Base-by-base conservation (phyloP, 2,797 vertebrate species). In the Cichlasoma orientale region DNA sequence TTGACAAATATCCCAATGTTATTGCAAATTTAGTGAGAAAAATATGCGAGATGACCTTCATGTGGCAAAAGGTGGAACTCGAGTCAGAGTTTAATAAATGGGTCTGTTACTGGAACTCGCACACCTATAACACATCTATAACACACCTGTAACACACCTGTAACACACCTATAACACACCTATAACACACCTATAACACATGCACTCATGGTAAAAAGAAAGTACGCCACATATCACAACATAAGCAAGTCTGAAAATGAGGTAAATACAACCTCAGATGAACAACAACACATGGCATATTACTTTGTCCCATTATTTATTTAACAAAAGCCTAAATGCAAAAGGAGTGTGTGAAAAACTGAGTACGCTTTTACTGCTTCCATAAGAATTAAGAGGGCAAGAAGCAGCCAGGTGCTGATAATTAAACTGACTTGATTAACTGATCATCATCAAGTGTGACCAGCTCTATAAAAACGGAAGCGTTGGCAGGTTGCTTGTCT, bases 251-350 rank as follows among this genome's bases (percentile, higher is more conserved):
- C 2, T 61, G 7, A 61, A 61, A 23, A 41, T 61, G 1, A 61
- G 36, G 36, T 61, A 41, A 23, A 61, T 13, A 23, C 21, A 41
- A 4, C n/a, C 36, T 16, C 36, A 16, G 14, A 61, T 23, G 33
- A 41, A 61, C 13, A 41, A 1, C 1, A 61, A 61, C 23, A 16
- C 5, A 13, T 36, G 3, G 7, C 23, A 61, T 61, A 41, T 18
- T 41, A 41, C 0, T 0, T 41, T 41, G 58, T 23, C 23, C 38
- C 0, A 41, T 41, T 23, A 14, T 41, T 41, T 63, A 44, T 63
- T 63, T 63, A 16, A 63, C 36, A 63, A 41, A 44, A 44, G 8
- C 2, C 21, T 25, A 63, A 1, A 3, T 63, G 5, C 41, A 41
- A 4, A 63, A 63, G 23, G 36, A 63, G 36, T 44, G 16, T 63